Conservation (phyloP, 2,888 invertebrate species). For the Labia minor region DNA sequence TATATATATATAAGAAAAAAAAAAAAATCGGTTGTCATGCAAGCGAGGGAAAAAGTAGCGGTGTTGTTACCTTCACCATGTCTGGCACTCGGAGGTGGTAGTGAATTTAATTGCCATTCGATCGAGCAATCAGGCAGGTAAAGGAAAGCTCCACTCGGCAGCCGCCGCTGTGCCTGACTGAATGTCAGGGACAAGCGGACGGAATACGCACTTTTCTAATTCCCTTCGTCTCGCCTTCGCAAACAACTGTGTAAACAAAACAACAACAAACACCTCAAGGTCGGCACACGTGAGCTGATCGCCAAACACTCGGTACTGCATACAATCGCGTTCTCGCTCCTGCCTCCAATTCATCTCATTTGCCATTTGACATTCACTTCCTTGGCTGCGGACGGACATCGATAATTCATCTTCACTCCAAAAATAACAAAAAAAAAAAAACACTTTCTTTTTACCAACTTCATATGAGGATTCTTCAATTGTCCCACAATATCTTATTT, state of each 20-base stretch:
- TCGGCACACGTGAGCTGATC: neutral
- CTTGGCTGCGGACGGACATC: too few relatives aligned
- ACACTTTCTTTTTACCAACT: too few relatives aligned
- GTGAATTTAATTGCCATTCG: neutral
- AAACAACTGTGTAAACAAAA: constrained; percentile 13
- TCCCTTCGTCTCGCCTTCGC: constrained; percentile 13
- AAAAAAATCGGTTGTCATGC: neutral
- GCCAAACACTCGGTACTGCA: too few relatives aligned
- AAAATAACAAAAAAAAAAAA: too few relatives aligned
- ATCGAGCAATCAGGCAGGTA: neutral
- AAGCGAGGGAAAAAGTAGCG: neutral
- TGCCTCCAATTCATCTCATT: too few relatives aligned
- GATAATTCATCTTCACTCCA: too few relatives aligned
- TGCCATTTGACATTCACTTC: too few relatives aligned
- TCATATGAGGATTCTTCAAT: too few relatives aligned
- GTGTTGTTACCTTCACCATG: neutral
- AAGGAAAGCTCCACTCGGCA: neutral
- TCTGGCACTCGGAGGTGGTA: neutral
- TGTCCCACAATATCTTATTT: too few relatives aligned
- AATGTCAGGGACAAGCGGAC: constrained; percentile 3
- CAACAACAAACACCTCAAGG: constrained; percentile 13
- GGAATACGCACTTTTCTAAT: constrained; percentile 7
- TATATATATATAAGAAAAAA: neutral
- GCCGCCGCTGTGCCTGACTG: constrained; percentile 1
- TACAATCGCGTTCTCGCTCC: too few relatives aligned